phyloP scores from a whole-genome alignment of 2,113 vertebrate genomes.

The Patagioenas fasciata region DNA sequence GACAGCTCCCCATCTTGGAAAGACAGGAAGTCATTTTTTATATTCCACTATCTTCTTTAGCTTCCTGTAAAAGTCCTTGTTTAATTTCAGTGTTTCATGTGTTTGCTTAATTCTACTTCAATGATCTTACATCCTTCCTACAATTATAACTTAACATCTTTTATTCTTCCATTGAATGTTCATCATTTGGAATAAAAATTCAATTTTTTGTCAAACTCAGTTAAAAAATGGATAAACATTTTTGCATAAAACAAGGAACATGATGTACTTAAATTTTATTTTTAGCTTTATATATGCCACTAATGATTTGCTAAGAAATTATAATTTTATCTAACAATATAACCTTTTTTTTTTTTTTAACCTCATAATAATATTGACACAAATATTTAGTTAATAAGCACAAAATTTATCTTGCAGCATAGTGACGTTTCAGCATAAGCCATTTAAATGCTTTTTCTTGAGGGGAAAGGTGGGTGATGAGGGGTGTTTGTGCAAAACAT shows the following conservation, averaged over 20 bases:
- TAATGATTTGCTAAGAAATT: neutral
- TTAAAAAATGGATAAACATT: neutral
- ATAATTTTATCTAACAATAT: neutral
- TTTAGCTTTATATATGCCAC: neutral
- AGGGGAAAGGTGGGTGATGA: no score
- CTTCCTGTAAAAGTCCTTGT: neutral
- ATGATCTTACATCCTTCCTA: neutral
- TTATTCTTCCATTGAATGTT: neutral
- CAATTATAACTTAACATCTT: neutral
- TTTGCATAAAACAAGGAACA: neutral
- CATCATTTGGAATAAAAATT: neutral
- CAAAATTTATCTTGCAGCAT: neutral
- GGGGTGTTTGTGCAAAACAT: neutral
- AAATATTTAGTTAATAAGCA: neutral
- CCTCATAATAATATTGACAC: neutral
- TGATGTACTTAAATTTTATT: rapidly evolving
- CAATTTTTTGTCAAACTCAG: neutral
- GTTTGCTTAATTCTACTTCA: neutral
- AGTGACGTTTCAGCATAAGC: neutral
- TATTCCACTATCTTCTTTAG: neutral
- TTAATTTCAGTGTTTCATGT: neutral
- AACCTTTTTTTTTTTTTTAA: neutral
- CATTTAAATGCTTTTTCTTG: neutral
- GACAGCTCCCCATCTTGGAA: neutral
- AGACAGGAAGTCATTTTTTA: neutral